Percentiles rank a stretch among this genome's conserved stretches.
phyloP scores from a whole-genome alignment of 2,888 invertebrate species.

The Athalia circularis region DNA sequence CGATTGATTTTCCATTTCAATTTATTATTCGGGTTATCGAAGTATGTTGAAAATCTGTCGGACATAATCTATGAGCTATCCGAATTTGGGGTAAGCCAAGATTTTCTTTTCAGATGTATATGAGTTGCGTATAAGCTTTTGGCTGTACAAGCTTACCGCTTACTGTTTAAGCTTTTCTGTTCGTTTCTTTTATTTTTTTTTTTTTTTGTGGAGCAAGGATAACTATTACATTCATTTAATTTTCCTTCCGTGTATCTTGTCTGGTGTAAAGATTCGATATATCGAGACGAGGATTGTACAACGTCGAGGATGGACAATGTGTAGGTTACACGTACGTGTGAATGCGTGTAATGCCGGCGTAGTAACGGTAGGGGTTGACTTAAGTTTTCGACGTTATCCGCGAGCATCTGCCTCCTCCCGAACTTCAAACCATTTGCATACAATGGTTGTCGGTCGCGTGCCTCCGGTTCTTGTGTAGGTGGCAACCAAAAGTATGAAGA shows the following conservation, averaged over 20 bases:
- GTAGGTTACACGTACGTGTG: background rate
- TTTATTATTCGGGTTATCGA: background rate
- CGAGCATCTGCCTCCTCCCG: constrained; percentile 43
- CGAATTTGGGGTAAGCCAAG: constrained; percentile 25
- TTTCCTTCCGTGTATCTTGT: too few species aligned
- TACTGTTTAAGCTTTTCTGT: too few species aligned
- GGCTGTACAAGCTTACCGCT: too few species aligned
- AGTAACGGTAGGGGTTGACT: constrained; percentile 38
- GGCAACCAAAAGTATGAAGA: background rate
- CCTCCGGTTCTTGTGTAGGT: constrained; percentile 43
- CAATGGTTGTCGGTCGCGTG: constrained; percentile 70
- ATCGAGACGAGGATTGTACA: too few species aligned
- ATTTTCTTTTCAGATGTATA: constrained; percentile 9
- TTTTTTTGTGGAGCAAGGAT: too few species aligned
- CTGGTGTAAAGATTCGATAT: too few species aligned
- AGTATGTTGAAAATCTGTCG: background rate
- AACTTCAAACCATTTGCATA: constrained; percentile 64
- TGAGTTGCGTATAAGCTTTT: too few species aligned
- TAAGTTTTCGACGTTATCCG: constrained; percentile 56
- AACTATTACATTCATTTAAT: too few species aligned
- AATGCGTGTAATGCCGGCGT: constrained; percentile 1
- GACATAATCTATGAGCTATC: background rate
- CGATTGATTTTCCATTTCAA: too few species aligned
- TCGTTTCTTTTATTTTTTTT: too few species aligned
- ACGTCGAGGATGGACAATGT: background rate